Percentiles rank a stretch among this genome's conserved stretches.
These are phyloP conservation scores for Myiotriccus ornatus DNA, from an alignment of 2,797 vertebrate genomes.

Conservation along the genomic window DNA sequence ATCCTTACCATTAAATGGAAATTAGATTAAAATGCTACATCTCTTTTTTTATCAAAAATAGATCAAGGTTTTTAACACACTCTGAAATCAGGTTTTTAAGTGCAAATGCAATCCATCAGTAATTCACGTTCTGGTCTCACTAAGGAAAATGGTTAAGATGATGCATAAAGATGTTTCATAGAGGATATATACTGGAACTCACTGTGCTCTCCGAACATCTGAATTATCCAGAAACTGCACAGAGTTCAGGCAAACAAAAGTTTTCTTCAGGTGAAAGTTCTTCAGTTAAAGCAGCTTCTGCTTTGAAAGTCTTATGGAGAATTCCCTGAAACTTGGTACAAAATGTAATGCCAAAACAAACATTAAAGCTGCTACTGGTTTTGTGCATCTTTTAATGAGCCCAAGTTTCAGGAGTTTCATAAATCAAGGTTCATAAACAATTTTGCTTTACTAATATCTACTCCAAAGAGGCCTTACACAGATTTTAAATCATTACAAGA, in stretches of 20 bases:
- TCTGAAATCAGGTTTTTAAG: slow-evolving; percentile 33
- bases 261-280: not conserved
- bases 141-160: not conserved
- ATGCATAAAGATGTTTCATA: not conserved
- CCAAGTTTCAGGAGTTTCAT: not conserved
- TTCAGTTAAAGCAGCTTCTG: not conserved
- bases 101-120: slow-evolving; percentile 49
- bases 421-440: not conserved
- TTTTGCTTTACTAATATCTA: not conserved
- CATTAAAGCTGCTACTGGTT: not conserved
- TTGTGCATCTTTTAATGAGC: not conserved
- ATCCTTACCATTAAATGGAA: slow-evolving; percentile 37
- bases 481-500: not conserved
- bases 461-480: not conserved
- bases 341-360: not conserved
- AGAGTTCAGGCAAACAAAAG: not conserved
- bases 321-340: not conserved
- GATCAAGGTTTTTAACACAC: slow-evolving; percentile 44
- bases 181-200: not conserved
- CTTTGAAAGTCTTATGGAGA: not conserved
- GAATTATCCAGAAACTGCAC: not conserved
- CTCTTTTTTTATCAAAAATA: slow-evolving; percentile 52
- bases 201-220: not conserved
- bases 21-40: slow-evolving; percentile 40
- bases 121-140: slow-evolving; percentile 3